Percentiles rank a stretch among this genome's conserved stretches.
These are phyloP conservation scores for Reinhardtius hippoglossoides DNA, from an alignment of 2,113 vertebrate species.

Conservation along the genomic window DNA sequence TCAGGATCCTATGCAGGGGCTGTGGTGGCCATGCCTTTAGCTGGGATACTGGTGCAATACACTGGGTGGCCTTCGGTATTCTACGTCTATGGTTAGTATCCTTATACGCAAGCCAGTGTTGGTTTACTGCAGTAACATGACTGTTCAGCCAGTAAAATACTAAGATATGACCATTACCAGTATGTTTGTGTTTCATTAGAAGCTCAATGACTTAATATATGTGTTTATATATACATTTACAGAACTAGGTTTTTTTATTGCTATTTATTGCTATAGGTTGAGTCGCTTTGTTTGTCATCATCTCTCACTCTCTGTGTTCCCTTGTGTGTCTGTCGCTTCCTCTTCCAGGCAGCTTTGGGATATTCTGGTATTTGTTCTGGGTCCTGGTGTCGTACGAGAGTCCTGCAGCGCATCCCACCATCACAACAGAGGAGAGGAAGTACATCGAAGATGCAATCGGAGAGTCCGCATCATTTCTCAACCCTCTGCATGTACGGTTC, in stretches of 20 bases:
- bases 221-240: no score
- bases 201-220: no score
- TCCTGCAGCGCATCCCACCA: conserved; percentile 95
- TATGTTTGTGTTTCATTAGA: no score
- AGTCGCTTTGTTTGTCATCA: neutral
- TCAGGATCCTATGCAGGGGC: conserved; percentile 94
- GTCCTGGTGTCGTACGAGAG: conserved; percentile 98
- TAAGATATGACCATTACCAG: no score
- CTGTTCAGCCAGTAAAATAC: neutral
- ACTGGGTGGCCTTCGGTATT: conserved; percentile 93
- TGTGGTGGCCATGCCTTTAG: conserved; percentile 94
- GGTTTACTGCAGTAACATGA: neutral
- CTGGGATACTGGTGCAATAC: conserved; percentile 93
- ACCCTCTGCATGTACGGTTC: conserved; percentile 79
- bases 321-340: neutral
- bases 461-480: conserved; percentile 89
- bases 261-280: no score
- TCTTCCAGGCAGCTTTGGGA: conserved; percentile 91
- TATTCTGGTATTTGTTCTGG: conserved; percentile 99
- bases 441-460: conserved; percentile 99
- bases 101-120: neutral
- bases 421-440: conserved; percentile 94
- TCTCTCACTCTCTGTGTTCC: neutral
- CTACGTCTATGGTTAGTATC: conserved; percentile 89
- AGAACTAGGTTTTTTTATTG: no score